Base-by-base conservation (phyloP, 2,888 invertebrate species). In the Lumbricus terrestris region DNA sequence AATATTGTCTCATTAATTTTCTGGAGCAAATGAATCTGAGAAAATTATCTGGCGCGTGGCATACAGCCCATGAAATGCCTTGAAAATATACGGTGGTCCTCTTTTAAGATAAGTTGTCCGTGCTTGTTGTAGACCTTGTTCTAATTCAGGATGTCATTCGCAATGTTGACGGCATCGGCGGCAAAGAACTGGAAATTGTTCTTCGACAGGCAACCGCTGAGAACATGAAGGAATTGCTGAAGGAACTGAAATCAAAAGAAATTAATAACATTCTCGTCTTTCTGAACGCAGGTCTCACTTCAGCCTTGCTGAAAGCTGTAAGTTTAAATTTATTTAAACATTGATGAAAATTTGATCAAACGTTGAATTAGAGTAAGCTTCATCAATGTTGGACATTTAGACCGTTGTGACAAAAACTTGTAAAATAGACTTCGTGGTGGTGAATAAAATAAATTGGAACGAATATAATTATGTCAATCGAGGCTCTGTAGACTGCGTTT, bases 221-320 rank as follows among this genome's bases (percentile, higher is more conserved):
- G 34, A 85, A 37, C 37, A 34, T 85, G 34, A 34, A 33, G 18
- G 85, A 85, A 20, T 1, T 85, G 13, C n/a, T 85, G 35, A 85
- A 85, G 15, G 85, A 85, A 37, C 34, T 85, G 37, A 85, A 85
- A 85, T 85, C 85, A 37, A 85, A 85, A 85, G 85, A 85, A 34
- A 18, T 85, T 11, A 35, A 35, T 37, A 35, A 85, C 37, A 85
- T 85, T 23, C 37, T 85, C 35, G 85, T 37, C 85, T 85, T 23
- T 15, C 85, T 85, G 2, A 85, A 15, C 35, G 20, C 34, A 35
- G 37, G 35, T 35, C 85, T 85, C 33, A 85, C 85, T 35, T 35
- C 18, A 34, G 35, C 85, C 35, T 23, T 85, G 8, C 34, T 85
- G 37, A 34, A 37, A 85, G 85, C 85, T 37, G 85, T 85, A 37